Base-by-base conservation (phyloP, 2,113 vertebrate species). In the Neofelis nebulosa region DNA sequence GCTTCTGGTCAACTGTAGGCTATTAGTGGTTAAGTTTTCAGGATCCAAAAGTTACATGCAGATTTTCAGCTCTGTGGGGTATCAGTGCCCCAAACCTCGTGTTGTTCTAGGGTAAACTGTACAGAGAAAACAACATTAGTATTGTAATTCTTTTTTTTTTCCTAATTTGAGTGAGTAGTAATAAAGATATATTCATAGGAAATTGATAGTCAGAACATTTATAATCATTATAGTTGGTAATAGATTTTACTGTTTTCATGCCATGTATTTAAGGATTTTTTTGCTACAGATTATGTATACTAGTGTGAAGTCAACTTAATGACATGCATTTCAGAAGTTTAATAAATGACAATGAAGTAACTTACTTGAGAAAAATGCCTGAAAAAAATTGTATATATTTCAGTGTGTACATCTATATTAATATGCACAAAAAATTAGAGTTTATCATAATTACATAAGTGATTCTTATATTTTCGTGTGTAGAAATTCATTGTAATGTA, bases 401-500 rank as follows among this genome's bases (percentile, higher is more conserved):
- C 38, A 85, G 15, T 73, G 45, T 74, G 0, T 96, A 41, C 79
- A 16, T 89, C 8, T 97, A 16, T 83, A 9, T 87, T 92, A 92
- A 89, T 95, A 76, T 61, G 19, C 4, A 82, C 4, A 92, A 16
- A 94, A 84, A 2, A 61, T 81, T 89, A 90, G 71, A 96, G 48
- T 89, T 92, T 78, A 89, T 96, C 61, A 13, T 96, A 89, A 91
- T 76, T 93, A 73, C 2, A 48, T 89, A 33, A 94, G 15, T 97
- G 52, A 79, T 90, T 96, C 45, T 87, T 97, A 41, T 38, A 95
- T 89, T 87, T 96, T 95, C 12, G 57, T 79, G 10, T 97, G 50
- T 91, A 97, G 71, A 97, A 71, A 52, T 69, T 96, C 25, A 81
- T 95, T 93, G 66, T 31, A 90, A 87, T 95, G 12, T 96, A 21